Base-by-base conservation (phyloP, 2,113 vertebrate genomes). In the Muntiacus reevesi region DNA sequence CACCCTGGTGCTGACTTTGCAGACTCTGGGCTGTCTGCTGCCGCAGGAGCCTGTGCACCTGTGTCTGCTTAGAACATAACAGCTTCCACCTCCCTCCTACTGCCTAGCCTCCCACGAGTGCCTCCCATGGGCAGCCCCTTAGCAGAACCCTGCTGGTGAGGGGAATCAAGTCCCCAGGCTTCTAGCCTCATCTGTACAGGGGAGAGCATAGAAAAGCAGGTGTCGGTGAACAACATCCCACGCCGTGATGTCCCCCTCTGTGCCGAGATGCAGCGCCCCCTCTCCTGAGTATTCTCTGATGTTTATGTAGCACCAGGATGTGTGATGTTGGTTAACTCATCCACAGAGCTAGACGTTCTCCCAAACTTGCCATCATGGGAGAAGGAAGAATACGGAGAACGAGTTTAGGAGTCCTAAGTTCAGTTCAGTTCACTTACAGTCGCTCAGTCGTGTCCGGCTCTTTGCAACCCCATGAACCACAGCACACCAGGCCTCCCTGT, bases 201-300 rank as follows among this genome's bases (percentile, higher is more conserved):
- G 13, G 47, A 25, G 27, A 10, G 12, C 47, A 7, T 17, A 74
- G 78, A n/a, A 25, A 74, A 83, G 82, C 45, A 40, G 33, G 5
- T 23, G 11, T 23, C 33, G 50, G 71, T 30, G 47, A 6, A 23
- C 25, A 5, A 1, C 1, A 0, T 12, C 43, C 43, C 21, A 2
- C 1, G 17, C 23, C 2, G 33, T 2, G 17, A 4, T 10, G 16
- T n/a, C 23, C 1, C 79, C 30, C 5, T 33, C 57, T 1, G 12
- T 6, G 19, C 36, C 8, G 1, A 33, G 36, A 9, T 13, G 8
- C 1, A 6, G 3, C 28, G 8, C 17, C 62, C 10, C 25, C 28
- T 40, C 43, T 43, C 62, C 74, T 2, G 27, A 25, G 50, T 4
- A 13, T 13, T 60, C 62, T 79, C 67, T 19, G 33, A 12, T 11